A percentile compares a stretch with the other conserved stretches of the same genome.
phyloP scores from a whole-genome alignment of 2,888 invertebrate species.

The Sarcophaga subvicina region DNA sequence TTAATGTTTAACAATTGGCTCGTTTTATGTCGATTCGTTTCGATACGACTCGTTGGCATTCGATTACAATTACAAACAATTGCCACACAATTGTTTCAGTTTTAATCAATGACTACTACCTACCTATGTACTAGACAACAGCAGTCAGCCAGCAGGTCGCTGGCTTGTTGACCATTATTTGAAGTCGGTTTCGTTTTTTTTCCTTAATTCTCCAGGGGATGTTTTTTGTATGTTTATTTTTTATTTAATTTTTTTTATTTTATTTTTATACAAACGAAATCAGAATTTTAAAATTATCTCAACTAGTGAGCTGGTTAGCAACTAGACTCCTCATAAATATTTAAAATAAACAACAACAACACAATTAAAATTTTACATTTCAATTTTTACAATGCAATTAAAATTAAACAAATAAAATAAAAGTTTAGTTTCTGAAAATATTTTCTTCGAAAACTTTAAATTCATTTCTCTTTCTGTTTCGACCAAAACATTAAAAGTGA shows the following conservation, averaged over 20 bases:
- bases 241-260: not conserved
- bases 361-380: not conserved
- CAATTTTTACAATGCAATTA: too few relatives aligned
- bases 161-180: slow-evolving; percentile 25
- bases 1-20: slow-evolving; percentile 22
- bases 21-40: not conserved
- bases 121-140: too few relatives aligned
- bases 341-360: slow-evolving; percentile 18
- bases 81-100: not conserved
- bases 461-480: too few relatives aligned
- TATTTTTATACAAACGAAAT: slow-evolving; percentile 1
- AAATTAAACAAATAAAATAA: not conserved
- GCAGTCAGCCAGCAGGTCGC: slow-evolving; percentile 26
- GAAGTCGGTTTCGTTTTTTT: not conserved
- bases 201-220: slow-evolving; percentile 61
- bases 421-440: not conserved
- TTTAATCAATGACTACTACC: too few relatives aligned
- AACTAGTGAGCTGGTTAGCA: not conserved
- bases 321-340: slow-evolving; percentile 28
- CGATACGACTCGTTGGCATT: not conserved
- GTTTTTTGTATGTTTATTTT: not conserved
- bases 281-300: slow-evolving; percentile 38
- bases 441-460: too few relatives aligned
- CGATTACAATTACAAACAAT: slow-evolving; percentile 19
- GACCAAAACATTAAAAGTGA: too few relatives aligned